Conservation (phyloP, 2,113 vertebrate species). For the Maccullochella peelii region DNA sequence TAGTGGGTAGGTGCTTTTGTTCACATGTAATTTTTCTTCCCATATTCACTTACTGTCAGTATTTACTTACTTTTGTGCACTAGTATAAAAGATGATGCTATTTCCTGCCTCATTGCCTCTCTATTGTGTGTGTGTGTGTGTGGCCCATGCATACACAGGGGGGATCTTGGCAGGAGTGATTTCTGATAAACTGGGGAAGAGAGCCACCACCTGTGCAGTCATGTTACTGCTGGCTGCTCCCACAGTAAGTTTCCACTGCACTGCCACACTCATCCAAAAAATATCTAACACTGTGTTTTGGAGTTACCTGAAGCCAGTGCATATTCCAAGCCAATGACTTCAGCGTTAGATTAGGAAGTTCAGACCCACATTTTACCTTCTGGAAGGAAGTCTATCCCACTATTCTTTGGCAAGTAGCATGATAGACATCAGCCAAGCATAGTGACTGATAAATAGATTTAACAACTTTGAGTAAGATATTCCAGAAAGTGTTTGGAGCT, state of each 20-base stretch:
- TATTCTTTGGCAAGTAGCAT: neutral
- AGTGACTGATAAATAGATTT: neutral
- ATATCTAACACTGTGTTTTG: neutral
- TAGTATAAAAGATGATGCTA: neutral
- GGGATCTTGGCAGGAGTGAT: constrained; percentile 92
- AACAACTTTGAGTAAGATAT: neutral
- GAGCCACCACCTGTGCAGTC: constrained; percentile 92
- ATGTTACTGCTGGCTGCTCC: constrained; percentile 95
- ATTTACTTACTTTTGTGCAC: neutral
- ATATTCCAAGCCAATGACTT: neutral
- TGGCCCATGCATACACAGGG: constrained; percentile 37
- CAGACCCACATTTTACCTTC: neutral
- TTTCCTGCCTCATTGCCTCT: neutral
- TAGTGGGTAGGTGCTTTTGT: constrained; percentile 85
- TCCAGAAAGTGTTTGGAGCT: too few species aligned
- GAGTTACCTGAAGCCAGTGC: neutral
- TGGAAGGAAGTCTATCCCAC: neutral
- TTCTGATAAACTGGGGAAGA: constrained; percentile 90
- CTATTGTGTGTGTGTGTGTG: neutral
- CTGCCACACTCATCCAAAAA: neutral
- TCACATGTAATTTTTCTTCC: neutral
- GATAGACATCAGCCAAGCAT: neutral
- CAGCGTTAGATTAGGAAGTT: neutral
- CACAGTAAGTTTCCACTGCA: constrained; percentile 82
- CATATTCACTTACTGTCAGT: neutral